phyloP scores from a whole-genome alignment of 92 coral and sea anemone genomes.

The Epizoanthus ramosus region DNA sequence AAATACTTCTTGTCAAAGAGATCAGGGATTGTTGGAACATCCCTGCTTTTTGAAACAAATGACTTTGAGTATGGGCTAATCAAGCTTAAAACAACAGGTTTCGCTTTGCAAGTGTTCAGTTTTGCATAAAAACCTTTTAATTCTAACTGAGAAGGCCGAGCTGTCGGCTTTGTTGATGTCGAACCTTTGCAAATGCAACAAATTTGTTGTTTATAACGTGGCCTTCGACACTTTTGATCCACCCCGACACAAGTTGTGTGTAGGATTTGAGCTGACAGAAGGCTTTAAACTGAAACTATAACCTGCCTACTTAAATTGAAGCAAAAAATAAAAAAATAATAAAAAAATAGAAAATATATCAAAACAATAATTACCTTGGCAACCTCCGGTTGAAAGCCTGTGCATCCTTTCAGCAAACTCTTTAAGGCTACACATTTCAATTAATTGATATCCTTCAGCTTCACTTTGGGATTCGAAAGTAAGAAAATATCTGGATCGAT shows the following conservation, averaged over 20 bases:
- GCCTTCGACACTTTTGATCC: slow-evolving; percentile 54
- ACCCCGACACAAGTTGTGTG: slow-evolving; percentile 60
- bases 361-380: no score
- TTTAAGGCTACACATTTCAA: no score
- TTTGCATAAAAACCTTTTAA: slow-evolving; percentile 40
- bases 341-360: no score
- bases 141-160: slow-evolving; percentile 23
- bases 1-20: slow-evolving; percentile 58
- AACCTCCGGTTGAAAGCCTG: no score
- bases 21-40: slow-evolving; percentile 53
- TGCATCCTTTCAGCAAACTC: no score
- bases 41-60: slow-evolving; percentile 62
- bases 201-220: slow-evolving; percentile 42
- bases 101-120: slow-evolving; percentile 58
- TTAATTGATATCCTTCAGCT: no score
- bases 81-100: slow-evolving; percentile 60
- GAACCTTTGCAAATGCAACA: slow-evolving; percentile 61
- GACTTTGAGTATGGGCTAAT: slow-evolving; percentile 59
- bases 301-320: no score
- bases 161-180: slow-evolving; percentile 29
- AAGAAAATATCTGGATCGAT: no score
- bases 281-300: slow-evolving; percentile 54
- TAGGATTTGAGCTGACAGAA: slow-evolving; percentile 56
- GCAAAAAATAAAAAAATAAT: no score
- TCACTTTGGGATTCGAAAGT: no score